These are phyloP conservation scores for Panulirus ornatus DNA, from an alignment of 1,140 invertebrate species.

Conservation along the genomic window DNA sequence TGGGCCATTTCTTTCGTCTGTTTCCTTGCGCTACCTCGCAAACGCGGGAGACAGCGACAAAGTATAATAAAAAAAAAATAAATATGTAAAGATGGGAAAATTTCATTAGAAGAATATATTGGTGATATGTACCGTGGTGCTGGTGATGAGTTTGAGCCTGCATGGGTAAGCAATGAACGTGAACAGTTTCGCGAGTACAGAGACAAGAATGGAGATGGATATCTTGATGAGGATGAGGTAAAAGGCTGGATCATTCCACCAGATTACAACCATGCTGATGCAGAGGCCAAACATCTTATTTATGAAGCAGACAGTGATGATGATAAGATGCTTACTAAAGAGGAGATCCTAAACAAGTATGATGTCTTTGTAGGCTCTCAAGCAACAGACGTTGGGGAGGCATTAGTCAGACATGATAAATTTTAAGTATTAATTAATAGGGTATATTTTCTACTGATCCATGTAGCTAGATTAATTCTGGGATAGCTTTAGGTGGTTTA, in stretches of 20 bases:
- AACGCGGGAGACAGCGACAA: too few relatives aligned
- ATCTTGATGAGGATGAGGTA: conserved; percentile 91
- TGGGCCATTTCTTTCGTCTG: too few relatives aligned
- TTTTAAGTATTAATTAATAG: conserved; percentile 82
- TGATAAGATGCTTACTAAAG: conserved; percentile 93
- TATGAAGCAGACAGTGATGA: conserved; percentile 94
- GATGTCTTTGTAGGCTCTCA: conserved; percentile 99
- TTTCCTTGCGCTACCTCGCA: too few relatives aligned
- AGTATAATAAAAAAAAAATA: too few relatives aligned
- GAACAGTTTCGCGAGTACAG: conserved; percentile 92
- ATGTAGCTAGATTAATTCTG: neutral
- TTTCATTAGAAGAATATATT: conserved; percentile 84
- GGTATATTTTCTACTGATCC: neutral
- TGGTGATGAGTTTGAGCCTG: conserved; percentile 88
- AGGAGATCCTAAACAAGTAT: conserved; percentile 96
- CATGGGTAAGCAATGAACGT: conserved; percentile 96
- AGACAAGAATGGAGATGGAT: conserved; percentile 91
- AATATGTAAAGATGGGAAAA: conserved; percentile 90
- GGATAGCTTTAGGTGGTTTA: neutral
- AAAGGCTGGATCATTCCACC: conserved; percentile 96
- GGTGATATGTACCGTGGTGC: conserved; percentile 91
- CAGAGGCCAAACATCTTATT: conserved; percentile 96
- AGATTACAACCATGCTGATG: conserved; percentile 97
- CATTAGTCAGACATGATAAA: conserved; percentile 94
- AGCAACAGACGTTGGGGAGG: conserved; percentile 98